Evolutionary conservation across 2,888 invertebrate genomes (phyloP), one percentile per base, ranked within the genome.

Genomic region (Drosophila engyochracea): DNA sequence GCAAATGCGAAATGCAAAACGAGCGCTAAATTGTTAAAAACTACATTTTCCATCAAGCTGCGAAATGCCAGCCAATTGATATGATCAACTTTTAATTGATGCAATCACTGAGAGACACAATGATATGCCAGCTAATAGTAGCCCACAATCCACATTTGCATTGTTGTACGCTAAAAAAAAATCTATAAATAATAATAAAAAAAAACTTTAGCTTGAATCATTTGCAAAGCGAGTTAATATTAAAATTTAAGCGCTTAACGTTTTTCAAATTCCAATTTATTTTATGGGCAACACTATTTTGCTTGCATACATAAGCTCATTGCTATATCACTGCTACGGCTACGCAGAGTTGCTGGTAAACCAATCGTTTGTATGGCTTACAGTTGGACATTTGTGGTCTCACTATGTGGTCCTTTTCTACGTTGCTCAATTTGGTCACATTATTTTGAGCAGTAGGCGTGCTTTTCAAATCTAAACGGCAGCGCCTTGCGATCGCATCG

Each of bases 391-490:
- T 25, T 37, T 5, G 3, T 35, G 77, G 72, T 60, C 60, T 49
- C 68, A 69, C 44, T 22, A 2, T 19, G 9, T 4, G 6, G 9
- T 3, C 62, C 19, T 71, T 31, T 28, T 41, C 16, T 4, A 16
- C 6, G 4, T 31, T 3, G 1, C 7, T 1, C 1, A 1, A 51
- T 28, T 39, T 63, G 72, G 72, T 63, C 74, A 83, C 74, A 74
- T 70, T 25, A n/a, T 70, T 70, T 88, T 91, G 77, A 75, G 30
- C 76, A 79, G 74, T 82, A 70, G 68, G 83, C 79, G 59, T 80
- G 82, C 52, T 76, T 77, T 92, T 93, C 61, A 91, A 93, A 93
- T 85, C 82, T 72, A 90, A 91, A 84, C 83, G 79, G 81, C 86
- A 89, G 83, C 85, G 85, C 83, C 68, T 87, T 71, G 89, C 79